These are phyloP conservation scores for Chlorodrepanis virens DNA, from an alignment of 2,113 vertebrate species.

Conservation along the genomic window DNA sequence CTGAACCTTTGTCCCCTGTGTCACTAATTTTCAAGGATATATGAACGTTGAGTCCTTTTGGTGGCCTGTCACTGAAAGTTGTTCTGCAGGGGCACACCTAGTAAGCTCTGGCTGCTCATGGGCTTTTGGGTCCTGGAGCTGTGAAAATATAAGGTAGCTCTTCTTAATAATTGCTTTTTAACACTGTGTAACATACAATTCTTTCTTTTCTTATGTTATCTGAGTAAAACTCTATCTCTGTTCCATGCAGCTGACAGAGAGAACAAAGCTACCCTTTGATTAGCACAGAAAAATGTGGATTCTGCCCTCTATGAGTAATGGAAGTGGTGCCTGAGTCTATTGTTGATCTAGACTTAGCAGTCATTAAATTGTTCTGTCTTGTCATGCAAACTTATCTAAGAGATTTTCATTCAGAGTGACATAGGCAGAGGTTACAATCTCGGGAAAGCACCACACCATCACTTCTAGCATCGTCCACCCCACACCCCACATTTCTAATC, in stretches of 20 bases:
- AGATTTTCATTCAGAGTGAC: not conserved
- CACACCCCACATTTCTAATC: not conserved
- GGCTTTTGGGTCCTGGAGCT: not conserved
- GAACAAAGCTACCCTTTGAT: not conserved
- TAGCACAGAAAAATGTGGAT: not conserved
- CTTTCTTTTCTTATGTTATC: not conserved
- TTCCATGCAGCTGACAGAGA: not conserved
- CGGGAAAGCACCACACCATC: not conserved
- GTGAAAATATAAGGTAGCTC: not conserved
- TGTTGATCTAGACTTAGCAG: not conserved
- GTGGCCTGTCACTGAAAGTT: not conserved
- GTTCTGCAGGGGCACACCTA: not conserved
- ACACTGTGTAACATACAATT: fast-evolving
- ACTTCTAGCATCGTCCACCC: not conserved
- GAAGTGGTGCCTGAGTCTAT: not conserved
- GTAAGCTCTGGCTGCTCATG: not conserved
- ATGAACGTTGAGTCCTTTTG: not conserved
- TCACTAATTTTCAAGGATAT: not conserved
- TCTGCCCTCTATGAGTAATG: not conserved
- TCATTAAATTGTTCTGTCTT: not conserved
- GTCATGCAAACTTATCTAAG: not conserved
- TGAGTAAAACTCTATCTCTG: not conserved
- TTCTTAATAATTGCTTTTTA: not conserved
- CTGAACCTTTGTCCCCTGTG: not conserved
- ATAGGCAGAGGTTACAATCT: not conserved